Base-by-base conservation (phyloP, 2,888 invertebrate species). In the Platerodrilus igneus region DNA sequence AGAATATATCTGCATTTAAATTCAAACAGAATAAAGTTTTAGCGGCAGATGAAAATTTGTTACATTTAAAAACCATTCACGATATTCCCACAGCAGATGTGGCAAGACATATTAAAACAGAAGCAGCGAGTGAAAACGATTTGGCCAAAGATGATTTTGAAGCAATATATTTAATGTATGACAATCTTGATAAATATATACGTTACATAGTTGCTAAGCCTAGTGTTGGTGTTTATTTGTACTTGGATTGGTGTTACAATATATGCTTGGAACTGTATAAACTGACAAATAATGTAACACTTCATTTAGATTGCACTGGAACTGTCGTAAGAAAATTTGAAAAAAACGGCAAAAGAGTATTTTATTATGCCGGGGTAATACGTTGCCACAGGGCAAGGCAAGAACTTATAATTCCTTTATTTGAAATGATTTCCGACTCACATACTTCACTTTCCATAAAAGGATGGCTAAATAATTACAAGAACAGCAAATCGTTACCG, bases 121-220 rank as follows among this genome's bases (percentile, higher is more conserved):
- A n/a, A n/a, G n/a, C n/a, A n/a, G n/a, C n/a, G n/a, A n/a, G n/a
- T 28, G 17, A 28, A 15, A 28, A 28, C 28, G 28, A 28, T 28
- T 28, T 15, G 7, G 15, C 28, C 2, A 5, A 17, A 7, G 28
- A 28, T 15, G 28, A 28, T 28, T 15, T 13, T 5, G 15, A 28
- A 15, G 28, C 10, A 2, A 5, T 28, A 8, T 14, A 9, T 6
- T 6, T 28, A 4, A 15, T 28, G 14, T 14, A 28, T 16, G 4
- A 7, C n/a, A 28, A 28, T 13, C 28, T 16, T 3, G 17, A 28
- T 8, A n/a, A 2, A 6, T n/a, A 5, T 28, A 28, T 16, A 28
- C 17, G 2, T 16, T 4, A 8, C 7, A 28, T 8, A 14, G 15
- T 28, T 6, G n/a, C 3, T 2, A 28, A 13, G 8, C 28, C n/a